Evolutionary conservation across 1,140 invertebrate genomes (phyloP).

Genomic region (Lepidostoma basale): DNA sequence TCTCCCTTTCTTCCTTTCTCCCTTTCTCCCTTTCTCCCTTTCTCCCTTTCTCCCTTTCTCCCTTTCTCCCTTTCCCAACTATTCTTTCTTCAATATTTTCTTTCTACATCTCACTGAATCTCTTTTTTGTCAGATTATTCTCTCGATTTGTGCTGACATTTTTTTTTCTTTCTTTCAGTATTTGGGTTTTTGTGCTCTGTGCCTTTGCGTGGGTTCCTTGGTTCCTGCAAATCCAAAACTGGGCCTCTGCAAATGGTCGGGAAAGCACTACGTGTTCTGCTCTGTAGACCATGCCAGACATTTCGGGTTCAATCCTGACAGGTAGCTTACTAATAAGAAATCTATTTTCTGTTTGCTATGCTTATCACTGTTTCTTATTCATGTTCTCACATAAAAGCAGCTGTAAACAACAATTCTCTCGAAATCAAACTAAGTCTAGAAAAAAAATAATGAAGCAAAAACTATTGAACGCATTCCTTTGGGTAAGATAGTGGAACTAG

Average conservation of each 20-base stretch:
- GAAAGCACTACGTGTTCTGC: conserved; percentile 66
- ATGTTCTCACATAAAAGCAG: neutral
- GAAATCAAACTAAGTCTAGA: too few species aligned
- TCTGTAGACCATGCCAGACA: conserved; percentile 59
- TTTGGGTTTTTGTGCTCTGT: conserved; percentile 70
- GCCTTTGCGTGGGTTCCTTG: conserved; percentile 63
- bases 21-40: too few species aligned
- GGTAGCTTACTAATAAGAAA: too few species aligned
- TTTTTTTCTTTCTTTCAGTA: conserved; percentile 59
- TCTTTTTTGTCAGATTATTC: neutral
- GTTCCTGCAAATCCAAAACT: conserved; percentile 71
- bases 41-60: too few species aligned
- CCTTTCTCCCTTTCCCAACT: neutral
- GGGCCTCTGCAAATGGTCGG: conserved; percentile 62
- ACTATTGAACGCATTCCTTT: too few species aligned
- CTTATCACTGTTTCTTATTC: too few species aligned
- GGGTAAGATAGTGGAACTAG: too few species aligned
- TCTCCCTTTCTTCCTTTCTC: too few species aligned
- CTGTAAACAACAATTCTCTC: neutral
- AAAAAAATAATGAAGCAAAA: too few species aligned
- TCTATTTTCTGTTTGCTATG: too few species aligned
- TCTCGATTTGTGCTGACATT: neutral
- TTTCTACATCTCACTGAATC: neutral
- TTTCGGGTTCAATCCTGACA: conserved; percentile 66
- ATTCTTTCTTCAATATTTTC: neutral